Base-by-base conservation (phyloP, 2,113 vertebrate genomes). In the Callorhinus ursinus region DNA sequence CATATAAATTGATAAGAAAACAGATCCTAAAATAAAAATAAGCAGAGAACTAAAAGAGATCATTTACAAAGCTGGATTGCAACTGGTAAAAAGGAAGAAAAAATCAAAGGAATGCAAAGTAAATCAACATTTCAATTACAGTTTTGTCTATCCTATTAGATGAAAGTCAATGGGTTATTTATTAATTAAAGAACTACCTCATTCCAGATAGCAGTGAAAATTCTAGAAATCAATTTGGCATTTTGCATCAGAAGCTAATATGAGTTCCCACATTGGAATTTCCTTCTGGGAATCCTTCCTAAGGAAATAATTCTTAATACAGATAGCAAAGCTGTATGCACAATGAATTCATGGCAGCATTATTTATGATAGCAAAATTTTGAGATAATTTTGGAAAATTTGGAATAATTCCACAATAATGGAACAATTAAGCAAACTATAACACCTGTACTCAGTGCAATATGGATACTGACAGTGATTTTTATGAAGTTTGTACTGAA, bases 11-110 rank as follows among this genome's bases (percentile, higher is more conserved):
- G 53, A 49, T 67, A 88, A 63, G 33, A 85, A 91, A 86, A 63
- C 53, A 86, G 51, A 51, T 61, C 53, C 8, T 65, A 71, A 86
- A 74, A 72, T 95, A 87, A 86, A 93, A 86, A 81, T n/a, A 63
- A 53, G 33, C 53, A 82, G 72, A 63, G 55, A 72, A 21, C 65
- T 39, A 72, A 89, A 88, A 72, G 33, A 72, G 72, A 69, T 36
- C 19, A 42, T 74, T 72, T 61, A 59, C 14, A 49, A 80, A 80
- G 49, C 53, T 79, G 11, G 4, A 49, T 16, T 69, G 42, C 31
- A 93, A 77, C 16, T 49, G 26, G 28, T 39, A 4, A 51, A 67
- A 93, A 93, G 65, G 49, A 8, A 53, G 39, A n/a, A 82, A 36
- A 95, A 69, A 59, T 22, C 59, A 69, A 69, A 84, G 28, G 13